phyloP scores from a whole-genome alignment of 2,888 invertebrate genomes.

The Seira ritae region DNA sequence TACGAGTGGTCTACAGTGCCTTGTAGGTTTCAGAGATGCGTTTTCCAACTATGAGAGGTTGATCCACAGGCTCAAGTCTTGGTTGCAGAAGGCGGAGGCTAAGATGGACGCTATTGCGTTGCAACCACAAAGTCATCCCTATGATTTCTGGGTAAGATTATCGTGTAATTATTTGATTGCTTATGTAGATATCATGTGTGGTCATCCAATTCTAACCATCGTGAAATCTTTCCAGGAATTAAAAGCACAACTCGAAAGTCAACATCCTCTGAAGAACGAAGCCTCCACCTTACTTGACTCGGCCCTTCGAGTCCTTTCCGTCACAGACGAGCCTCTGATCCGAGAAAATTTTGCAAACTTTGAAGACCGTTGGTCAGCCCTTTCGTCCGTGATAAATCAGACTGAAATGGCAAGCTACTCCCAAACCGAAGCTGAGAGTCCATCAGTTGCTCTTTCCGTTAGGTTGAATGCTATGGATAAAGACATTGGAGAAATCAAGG shows the following conservation, averaged over 20 bases:
- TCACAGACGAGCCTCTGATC: conserved; percentile 90
- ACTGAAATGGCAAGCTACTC: conserved; percentile 65
- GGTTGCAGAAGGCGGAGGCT: conserved; percentile 85
- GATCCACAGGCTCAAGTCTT: conserved; percentile 84
- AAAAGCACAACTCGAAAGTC: conserved; percentile 90
- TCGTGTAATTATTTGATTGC: background rate
- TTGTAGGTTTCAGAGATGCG: conserved; percentile 80
- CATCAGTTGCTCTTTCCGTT: conserved; percentile 85
- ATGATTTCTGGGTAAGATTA: conserved; percentile 85
- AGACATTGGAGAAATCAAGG: conserved; percentile 85
- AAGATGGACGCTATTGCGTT: conserved; percentile 82
- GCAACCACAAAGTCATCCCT: conserved; percentile 83
- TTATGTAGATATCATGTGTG: background rate
- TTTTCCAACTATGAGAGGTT: conserved; percentile 82
- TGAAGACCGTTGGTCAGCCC: conserved; percentile 83
- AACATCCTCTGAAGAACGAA: conserved; percentile 86
- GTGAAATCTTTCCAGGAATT: conserved; percentile 79
- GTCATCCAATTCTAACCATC: background rate
- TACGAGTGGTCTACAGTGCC: conserved; percentile 82
- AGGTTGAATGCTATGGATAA: conserved; percentile 85
- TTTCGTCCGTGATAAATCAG: conserved; percentile 65
- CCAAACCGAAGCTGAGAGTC: conserved; percentile 73
- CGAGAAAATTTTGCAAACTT: conserved; percentile 86
- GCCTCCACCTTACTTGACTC: conserved; percentile 85
- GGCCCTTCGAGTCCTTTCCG: conserved; percentile 85